Evolutionary conservation across 2,888 invertebrate species (phyloP).

Genomic region (Esperia sulphurella): DNA sequence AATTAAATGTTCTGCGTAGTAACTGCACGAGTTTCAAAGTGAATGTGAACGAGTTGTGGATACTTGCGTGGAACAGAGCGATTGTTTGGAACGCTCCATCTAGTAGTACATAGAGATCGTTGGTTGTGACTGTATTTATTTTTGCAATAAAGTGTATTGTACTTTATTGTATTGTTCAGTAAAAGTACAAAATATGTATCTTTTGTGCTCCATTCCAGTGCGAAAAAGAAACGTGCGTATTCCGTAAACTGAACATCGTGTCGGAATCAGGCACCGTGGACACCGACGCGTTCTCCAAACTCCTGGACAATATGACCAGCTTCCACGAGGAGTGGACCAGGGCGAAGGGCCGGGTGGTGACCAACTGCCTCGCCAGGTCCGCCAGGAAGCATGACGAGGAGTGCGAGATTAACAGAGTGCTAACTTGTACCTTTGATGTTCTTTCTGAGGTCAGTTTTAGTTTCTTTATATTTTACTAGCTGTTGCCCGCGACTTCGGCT

Average conservation of each 20-base stretch:
- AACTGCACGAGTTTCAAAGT: no score
- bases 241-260: slow-evolving; percentile 46
- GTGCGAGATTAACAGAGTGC: slow-evolving; percentile 56
- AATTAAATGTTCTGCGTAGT: no score
- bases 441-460: slow-evolving; percentile 51
- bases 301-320: slow-evolving; percentile 52
- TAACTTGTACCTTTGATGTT: slow-evolving; percentile 60
- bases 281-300: slow-evolving; percentile 40
- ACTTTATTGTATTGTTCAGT: no score
- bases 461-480: no score
- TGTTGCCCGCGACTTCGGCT: no score
- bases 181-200: not conserved
- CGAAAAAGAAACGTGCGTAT: slow-evolving; percentile 54
- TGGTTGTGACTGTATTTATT: no score
- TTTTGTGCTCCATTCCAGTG: slow-evolving; percentile 48
- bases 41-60: no score
- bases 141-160: no score
- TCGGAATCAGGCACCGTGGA: slow-evolving; percentile 38
- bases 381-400: slow-evolving; percentile 35
- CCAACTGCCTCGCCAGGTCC: slow-evolving; percentile 47
- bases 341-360: slow-evolving; percentile 54
- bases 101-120: no score
- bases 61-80: no score
- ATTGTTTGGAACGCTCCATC: no score
- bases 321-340: slow-evolving; percentile 44